These are phyloP conservation scores for Acrobasis repandana DNA, from an alignment of 2,888 invertebrate species.

Conservation along the genomic window DNA sequence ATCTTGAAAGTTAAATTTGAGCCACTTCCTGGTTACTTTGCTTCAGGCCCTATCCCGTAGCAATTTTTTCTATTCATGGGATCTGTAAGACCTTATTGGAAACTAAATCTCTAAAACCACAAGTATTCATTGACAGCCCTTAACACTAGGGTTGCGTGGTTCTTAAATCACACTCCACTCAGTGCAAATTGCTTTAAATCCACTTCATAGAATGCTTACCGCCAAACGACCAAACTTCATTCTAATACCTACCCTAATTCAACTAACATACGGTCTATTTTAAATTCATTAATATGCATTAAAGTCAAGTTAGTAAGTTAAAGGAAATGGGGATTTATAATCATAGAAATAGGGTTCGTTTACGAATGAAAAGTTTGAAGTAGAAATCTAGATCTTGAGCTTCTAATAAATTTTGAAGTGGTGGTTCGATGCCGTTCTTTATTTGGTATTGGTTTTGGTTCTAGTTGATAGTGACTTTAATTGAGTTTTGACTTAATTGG, in stretches of 20 bases:
- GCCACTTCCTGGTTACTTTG: no score
- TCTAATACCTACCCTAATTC: constrained; percentile 1
- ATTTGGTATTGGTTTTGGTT: constrained; percentile 13
- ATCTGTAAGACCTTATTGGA: no score
- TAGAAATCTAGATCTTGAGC: constrained; percentile 17
- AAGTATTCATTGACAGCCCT: constrained; percentile 28
- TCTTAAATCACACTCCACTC: constrained; percentile 63
- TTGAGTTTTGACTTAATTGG: constrained; percentile 19
- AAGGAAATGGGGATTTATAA: background rate
- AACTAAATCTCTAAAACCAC: no score
- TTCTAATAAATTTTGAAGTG: constrained; percentile 22
- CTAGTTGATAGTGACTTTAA: constrained; percentile 20
- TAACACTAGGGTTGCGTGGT: constrained; percentile 38
- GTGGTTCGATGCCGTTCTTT: constrained; percentile 19
- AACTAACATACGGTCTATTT: constrained; percentile 3
- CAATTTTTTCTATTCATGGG: no score
- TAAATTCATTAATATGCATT: background rate
- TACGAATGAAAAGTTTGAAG: background rate
- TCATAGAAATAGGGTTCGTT: background rate
- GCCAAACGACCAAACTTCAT: constrained; percentile 47
- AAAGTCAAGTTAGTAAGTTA: background rate
- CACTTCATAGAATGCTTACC: constrained; percentile 64
- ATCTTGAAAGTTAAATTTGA: no score
- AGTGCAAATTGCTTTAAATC: constrained; percentile 74
- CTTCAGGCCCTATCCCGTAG: no score